These are phyloP conservation scores for Tetropium fuscum DNA, from an alignment of 2,888 invertebrate species.

Conservation along the genomic window DNA sequence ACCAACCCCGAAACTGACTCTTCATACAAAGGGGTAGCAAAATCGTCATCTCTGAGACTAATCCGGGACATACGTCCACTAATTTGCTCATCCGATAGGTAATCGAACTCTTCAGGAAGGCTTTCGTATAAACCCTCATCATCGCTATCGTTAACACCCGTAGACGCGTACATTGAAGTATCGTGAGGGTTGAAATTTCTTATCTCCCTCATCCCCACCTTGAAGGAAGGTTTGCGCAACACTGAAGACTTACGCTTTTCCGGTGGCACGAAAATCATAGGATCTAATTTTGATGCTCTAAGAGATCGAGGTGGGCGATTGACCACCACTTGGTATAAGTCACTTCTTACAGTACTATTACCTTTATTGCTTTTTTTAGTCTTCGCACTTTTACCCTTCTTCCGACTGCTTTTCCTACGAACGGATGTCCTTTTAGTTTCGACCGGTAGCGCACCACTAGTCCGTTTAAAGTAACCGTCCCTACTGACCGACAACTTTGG, in stretches of 20 bases:
- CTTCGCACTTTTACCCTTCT: conserved; percentile 56
- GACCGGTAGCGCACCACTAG: conserved; percentile 60
- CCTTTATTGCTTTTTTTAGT: conserved; percentile 48
- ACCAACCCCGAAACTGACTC: conserved; percentile 37
- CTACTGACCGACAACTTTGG: conserved; percentile 71
- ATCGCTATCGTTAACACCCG: conserved; percentile 53
- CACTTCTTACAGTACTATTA: conserved; percentile 53
- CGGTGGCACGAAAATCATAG: conserved; percentile 75
- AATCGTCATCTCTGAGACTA: conserved; percentile 56
- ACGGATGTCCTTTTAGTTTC: conserved; percentile 58
- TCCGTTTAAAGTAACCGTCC: conserved; percentile 72
- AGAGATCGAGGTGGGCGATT: conserved; percentile 66
- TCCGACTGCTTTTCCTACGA: conserved; percentile 63
- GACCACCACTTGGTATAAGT: conserved; percentile 69
- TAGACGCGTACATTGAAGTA: conserved; percentile 61
- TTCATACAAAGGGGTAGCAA: conserved; percentile 52
- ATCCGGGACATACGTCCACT: conserved; percentile 59
- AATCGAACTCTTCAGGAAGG: conserved; percentile 66
- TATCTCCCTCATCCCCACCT: conserved; percentile 66
- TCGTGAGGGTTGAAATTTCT: conserved; percentile 65
- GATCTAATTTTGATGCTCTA: conserved; percentile 67
- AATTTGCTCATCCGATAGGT: conserved; percentile 57
- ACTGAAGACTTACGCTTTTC: conserved; percentile 69
- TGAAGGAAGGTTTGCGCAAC: conserved; percentile 64
- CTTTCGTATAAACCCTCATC: conserved; percentile 69